These are phyloP conservation scores for Drosophila affinis DNA, from an alignment of 2,888 invertebrate species.

Conservation along the genomic window DNA sequence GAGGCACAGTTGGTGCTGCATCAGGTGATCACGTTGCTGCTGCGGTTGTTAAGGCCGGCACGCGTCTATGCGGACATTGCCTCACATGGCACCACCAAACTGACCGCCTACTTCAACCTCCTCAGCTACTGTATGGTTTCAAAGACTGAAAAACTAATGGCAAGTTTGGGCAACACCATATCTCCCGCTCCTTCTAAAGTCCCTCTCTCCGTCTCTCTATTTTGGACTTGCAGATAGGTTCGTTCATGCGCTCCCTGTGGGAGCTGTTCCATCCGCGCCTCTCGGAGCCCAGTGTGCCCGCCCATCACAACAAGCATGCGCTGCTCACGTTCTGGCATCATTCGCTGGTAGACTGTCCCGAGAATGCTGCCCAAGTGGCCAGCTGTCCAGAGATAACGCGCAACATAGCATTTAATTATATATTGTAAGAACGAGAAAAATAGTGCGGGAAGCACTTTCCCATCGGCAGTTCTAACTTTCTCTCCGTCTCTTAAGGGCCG, in stretches of 20 bases:
- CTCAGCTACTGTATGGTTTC: slow-evolving; percentile 96
- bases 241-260: slow-evolving; percentile 95
- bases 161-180: slow-evolving; percentile 81
- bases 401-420: slow-evolving; percentile 98
- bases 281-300: slow-evolving; percentile 96
- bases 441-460: too few species aligned
- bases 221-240: slow-evolving; percentile 90
- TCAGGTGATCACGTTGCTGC: slow-evolving; percentile 89
- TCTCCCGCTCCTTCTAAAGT: neutral
- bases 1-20: slow-evolving; percentile 87
- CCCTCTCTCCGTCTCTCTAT: neutral
- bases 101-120: slow-evolving; percentile 96
- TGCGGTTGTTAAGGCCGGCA: slow-evolving; percentile 91
- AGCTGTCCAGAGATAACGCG: slow-evolving; percentile 94
- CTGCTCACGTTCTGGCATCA: slow-evolving; percentile 97
- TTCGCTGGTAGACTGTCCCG: slow-evolving; percentile 95
- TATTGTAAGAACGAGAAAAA: slow-evolving; percentile 88
- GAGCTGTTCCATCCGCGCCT: slow-evolving; percentile 96
- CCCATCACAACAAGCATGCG: slow-evolving; percentile 97
- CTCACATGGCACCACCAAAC: slow-evolving; percentile 94
- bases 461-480: too few species aligned
- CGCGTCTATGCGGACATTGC: slow-evolving; percentile 94
- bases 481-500: slow-evolving; percentile 88
- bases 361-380: slow-evolving; percentile 94
- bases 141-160: slow-evolving; percentile 96